phyloP scores from a whole-genome alignment of 2,113 vertebrate genomes.

The Conger conger region DNA sequence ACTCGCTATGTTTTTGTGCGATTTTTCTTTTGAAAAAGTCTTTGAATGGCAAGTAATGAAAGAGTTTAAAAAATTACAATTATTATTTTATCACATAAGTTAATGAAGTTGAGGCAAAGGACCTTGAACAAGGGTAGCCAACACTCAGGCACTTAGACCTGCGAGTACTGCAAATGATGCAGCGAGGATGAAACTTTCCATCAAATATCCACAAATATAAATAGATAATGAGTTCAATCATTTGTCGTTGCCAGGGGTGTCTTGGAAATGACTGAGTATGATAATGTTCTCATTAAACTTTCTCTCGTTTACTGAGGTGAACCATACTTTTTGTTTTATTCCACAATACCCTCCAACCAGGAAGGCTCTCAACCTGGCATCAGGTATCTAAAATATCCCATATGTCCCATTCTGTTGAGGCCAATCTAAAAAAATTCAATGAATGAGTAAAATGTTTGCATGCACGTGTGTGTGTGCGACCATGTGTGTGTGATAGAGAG shows the following conservation, averaged over 20 bases:
- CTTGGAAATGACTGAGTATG: background rate
- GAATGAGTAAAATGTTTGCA: background rate
- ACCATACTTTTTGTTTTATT: background rate
- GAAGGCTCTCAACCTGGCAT: background rate
- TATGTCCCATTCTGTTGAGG: too few relatives aligned
- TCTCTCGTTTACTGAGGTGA: background rate
- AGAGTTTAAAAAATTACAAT: too few relatives aligned
- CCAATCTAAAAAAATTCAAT: too few relatives aligned
- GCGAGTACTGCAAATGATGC: background rate
- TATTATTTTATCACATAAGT: too few relatives aligned
- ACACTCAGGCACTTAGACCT: background rate
- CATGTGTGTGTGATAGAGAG: background rate
- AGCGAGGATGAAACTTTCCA: background rate
- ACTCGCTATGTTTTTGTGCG: too few relatives aligned
- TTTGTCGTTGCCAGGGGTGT: background rate
- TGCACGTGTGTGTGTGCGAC: background rate
- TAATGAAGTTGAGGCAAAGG: background rate
- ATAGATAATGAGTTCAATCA: background rate
- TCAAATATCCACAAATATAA: background rate
- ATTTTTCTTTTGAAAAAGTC: too few relatives aligned
- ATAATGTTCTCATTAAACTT: background rate
- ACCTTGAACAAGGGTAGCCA: background rate
- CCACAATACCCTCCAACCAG: background rate
- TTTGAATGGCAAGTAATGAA: too few relatives aligned
- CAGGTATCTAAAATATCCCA: background rate